Base-by-base conservation (phyloP, 2,888 invertebrate genomes). In the Limenitis camilla region DNA sequence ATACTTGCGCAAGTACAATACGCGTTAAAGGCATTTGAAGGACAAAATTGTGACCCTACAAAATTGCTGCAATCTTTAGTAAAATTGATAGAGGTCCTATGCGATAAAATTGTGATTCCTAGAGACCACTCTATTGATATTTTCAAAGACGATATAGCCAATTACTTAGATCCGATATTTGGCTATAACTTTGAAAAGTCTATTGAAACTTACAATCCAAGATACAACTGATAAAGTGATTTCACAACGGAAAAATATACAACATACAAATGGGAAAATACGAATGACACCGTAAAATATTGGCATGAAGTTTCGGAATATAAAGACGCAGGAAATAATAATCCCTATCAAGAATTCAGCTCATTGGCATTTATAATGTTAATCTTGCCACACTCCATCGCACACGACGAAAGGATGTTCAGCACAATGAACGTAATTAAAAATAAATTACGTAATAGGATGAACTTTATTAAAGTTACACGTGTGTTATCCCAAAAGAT, bases 321-420 rank as follows among this genome's bases (percentile, higher is more conserved):
- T 40, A 40, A 31, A 31, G 47, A 59, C 49, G 44, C 52, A 32
- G 42, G 40, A 5, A 40, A 42, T 10, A 32, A 49, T 9, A 55
- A 54, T 31, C 36, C 27, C 4, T 52, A 42, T 36, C 7, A 52
- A 30, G 59, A 59, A 36, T 19, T 59, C 5, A 8, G 31, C 5
- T 27, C 36, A 19, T 55, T 55, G 28, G 55, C 58, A 10, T 42
- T 53, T 10, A 19, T 33, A 5, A 9, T 53, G 7, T 39, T 58
- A 1, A 11, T 41, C 36, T 50, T 59, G 40, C 56, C 54, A 6
- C 52, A 54, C 29, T 59, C 56, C 2, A 56, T 56, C 40, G 59
- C 54, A 1, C 52, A 59, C 33, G 51, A 56, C 8, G 59, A 59
- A 40, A 40, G 40, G 28, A n/a, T 40, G 5, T 40, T 40, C 40